These are phyloP conservation scores for Erebia palarica DNA, from an alignment of 2,888 invertebrate species.

Conservation along the genomic window DNA sequence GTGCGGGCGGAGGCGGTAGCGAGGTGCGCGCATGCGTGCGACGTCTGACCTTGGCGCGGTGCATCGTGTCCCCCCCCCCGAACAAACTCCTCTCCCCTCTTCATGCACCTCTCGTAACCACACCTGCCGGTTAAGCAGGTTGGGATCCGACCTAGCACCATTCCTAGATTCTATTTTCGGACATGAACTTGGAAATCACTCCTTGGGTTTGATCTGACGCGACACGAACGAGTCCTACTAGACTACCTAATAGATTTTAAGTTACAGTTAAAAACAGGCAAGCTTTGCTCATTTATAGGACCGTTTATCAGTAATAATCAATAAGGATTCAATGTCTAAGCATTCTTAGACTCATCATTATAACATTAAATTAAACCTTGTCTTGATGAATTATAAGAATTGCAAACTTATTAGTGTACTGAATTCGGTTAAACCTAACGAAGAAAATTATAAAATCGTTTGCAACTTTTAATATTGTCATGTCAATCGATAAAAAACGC, in stretches of 20 bases:
- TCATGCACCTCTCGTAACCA: slow-evolving; percentile 60
- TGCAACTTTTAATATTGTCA: slow-evolving; percentile 18
- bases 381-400: not conserved
- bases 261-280: not conserved
- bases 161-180: slow-evolving; percentile 74
- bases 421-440: not conserved
- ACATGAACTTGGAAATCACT: slow-evolving; percentile 51
- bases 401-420: not conserved
- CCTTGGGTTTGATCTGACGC: slow-evolving; percentile 26
- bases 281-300: not conserved
- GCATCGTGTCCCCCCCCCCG: slow-evolving; percentile 66
- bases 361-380: not conserved
- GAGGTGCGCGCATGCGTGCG: slow-evolving; percentile 74
- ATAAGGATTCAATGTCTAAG: not conserved
- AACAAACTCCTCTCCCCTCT: slow-evolving; percentile 56
- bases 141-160: slow-evolving; percentile 67
- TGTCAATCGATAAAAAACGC: slow-evolving; percentile 56
- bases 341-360: not conserved
- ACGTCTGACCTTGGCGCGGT: slow-evolving; percentile 78
- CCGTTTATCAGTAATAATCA: not conserved
- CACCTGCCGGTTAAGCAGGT: slow-evolving; percentile 78
- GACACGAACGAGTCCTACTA: slow-evolving; percentile 1
- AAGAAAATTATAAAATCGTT: slow-evolving; percentile 3
- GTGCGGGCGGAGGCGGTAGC: slow-evolving; percentile 43
- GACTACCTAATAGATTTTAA: not conserved